phyloP scores from a whole-genome alignment of 2,113 vertebrate genomes.

The Gopherus evgoodei region DNA sequence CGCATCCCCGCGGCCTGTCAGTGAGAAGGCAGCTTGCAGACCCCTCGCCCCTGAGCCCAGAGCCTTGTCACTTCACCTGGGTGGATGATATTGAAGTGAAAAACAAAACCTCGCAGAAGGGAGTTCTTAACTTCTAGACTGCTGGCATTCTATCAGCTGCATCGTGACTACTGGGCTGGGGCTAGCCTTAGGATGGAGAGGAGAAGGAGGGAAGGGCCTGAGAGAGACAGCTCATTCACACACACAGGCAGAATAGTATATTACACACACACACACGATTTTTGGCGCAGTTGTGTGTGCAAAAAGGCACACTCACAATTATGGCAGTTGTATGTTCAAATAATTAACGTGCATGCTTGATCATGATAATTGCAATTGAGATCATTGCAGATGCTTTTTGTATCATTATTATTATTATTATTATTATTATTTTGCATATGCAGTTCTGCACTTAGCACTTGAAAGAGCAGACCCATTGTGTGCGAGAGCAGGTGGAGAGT shows the following conservation, averaged over 20 bases:
- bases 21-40: neutral
- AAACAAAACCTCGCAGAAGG: too few relatives aligned
- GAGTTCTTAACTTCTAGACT: too few relatives aligned
- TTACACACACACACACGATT: neutral
- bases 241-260: too few relatives aligned
- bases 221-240: too few relatives aligned
- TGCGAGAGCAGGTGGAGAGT: neutral
- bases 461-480: neutral
- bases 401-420: neutral
- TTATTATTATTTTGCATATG: neutral
- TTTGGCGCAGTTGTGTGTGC: neutral
- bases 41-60: neutral
- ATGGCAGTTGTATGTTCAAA: neutral
- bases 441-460: neutral
- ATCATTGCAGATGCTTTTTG: neutral
- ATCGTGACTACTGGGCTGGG: too few relatives aligned
- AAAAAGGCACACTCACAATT: neutral
- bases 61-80: too few relatives aligned
- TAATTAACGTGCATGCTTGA: neutral
- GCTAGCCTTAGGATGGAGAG: too few relatives aligned
- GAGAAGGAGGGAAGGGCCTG: too few relatives aligned
- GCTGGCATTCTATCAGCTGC: too few relatives aligned
- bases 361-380: neutral
- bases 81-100: too few relatives aligned
- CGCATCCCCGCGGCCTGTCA: too few relatives aligned